Base-by-base conservation (phyloP, 2,888 invertebrate genomes). In the Melanostoma mellinum region DNA sequence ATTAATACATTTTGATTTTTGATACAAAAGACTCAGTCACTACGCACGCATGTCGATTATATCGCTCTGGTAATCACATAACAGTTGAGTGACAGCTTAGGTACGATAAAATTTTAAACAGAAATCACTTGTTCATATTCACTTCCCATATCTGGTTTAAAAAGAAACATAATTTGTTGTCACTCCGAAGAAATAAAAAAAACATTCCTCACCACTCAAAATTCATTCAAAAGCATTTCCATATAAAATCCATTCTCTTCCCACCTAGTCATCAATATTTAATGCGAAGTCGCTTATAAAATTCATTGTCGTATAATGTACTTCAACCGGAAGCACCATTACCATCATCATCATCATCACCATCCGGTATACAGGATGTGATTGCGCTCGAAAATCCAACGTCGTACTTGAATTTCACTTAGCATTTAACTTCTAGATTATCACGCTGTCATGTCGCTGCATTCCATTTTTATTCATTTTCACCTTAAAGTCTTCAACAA, bases 281-380 rank as follows among this genome's bases (percentile, higher is more conserved):
- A 5, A 60, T 60, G 32, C 3, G 33, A 44, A 9, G 33, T 10
- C 10, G 44, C 3, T 30, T 3, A 9, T 56, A n/a, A n/a, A 38
- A 38, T 50, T 38, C n/a, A 3, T 32, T 33, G 30, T 33, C 6
- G 6, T 55, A n/a, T 46, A 69, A 48, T 53, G 48, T 61, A 60
- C 20, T 1, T 20, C 20, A 20, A 69, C 56, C 63, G 63, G 69
- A 71, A 76, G 63, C 55, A 32, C 63, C 61, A 35, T 6, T 50
- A 56, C 50, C 20, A 53, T 30, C 30, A 52, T 53, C n/a, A 56
- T 40, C 56, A 56, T 52, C 42, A 36, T 52, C 60, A 55, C 20
- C 46, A 76, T 76, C 76, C 76, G 76, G 76, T 76, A 46, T 63
- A 44, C 33, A 65, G 35, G 61, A 36, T 52, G 53, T 53, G 60